Base-by-base conservation (phyloP, 2,797 vertebrate species). In the Adelosebastes latens region DNA sequence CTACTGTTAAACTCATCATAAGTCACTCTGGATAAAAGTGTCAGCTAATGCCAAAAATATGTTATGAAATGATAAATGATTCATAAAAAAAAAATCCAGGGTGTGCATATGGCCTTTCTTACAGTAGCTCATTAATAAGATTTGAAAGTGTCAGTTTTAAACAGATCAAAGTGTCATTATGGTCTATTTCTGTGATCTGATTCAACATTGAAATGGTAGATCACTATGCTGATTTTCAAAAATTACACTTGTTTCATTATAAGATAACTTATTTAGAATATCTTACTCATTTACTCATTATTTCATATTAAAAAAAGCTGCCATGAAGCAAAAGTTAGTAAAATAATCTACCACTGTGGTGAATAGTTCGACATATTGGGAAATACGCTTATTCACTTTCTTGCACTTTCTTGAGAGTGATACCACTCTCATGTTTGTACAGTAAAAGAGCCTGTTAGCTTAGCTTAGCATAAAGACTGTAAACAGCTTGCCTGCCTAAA, bases 41-140 rank as follows among this genome's bases (percentile, higher is more conserved):
- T 63, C 60, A 59, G 49, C 58, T 52, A 64, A 72, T 22, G 63
- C 32, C 56, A 68, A 20, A 81, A 27, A 77, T 52, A 36, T 53
- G 60, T 27, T 36, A n/a, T 25, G 39, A 64, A 14, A 69, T 59
- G 31, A 75, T 75, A 34, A 82, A 68, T 70, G 56, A 79, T 67
- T 78, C 42, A 77, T 75, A 20, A 27, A 27, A 59, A 18, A 8
- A 20, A 49, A 49, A 20, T n/a, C 49, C 27, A 32, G 16, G 70
- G 65, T 42, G 69, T 16, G 18, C 39, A 18, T 4, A 8, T 10
- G 14, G 20, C 31, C 29, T 10, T 58, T 72, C 27, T 56, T 42
- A 75, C 14, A 71, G 39, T 2, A 5, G 55, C 10, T 74, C 42
- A 39, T 72, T 79, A 71, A 62, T 42, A 68, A 1, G 64, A 55